These are phyloP conservation scores for Elgaria multicarinata DNA, from an alignment of 2,113 vertebrate genomes.

Conservation along the genomic window DNA sequence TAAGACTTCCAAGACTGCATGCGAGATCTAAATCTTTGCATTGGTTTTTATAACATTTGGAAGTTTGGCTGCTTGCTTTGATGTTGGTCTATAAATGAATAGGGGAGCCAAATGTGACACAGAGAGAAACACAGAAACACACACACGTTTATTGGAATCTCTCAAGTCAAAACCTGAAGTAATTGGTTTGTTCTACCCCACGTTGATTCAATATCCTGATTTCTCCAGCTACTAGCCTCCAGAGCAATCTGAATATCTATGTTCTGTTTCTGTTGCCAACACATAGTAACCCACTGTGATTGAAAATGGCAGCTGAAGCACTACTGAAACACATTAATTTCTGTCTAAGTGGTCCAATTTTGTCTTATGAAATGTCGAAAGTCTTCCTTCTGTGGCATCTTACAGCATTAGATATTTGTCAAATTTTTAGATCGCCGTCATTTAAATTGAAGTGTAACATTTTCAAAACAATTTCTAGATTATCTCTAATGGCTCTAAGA, in stretches of 20 bases:
- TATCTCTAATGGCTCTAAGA: slow-evolving; percentile 70
- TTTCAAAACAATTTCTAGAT: slow-evolving; percentile 74
- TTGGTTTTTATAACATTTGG: slow-evolving; percentile 83
- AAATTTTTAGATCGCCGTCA: slow-evolving; percentile 61
- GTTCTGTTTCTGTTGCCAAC: slow-evolving; percentile 77
- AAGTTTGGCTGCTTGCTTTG: slow-evolving; percentile 87
- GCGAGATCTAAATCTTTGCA: slow-evolving; percentile 78
- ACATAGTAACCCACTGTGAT: slow-evolving; percentile 78
- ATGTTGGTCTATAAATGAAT: slow-evolving; percentile 79
- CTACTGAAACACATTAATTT: slow-evolving; percentile 75
- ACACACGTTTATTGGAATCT: slow-evolving; percentile 75
- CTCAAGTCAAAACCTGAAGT: slow-evolving; percentile 81
- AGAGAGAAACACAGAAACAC: slow-evolving; percentile 22
- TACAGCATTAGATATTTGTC: slow-evolving; percentile 62
- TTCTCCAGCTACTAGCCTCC: slow-evolving; percentile 72
- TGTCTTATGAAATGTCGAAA: slow-evolving; percentile 70
- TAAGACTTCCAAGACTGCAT: slow-evolving; percentile 75
- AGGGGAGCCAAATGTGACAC: slow-evolving; percentile 58
- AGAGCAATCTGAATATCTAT: slow-evolving; percentile 68
- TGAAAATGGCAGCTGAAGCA: slow-evolving; percentile 82
- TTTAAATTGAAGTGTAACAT: slow-evolving; percentile 61
- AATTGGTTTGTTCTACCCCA: slow-evolving; percentile 81
- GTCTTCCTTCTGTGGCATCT: slow-evolving; percentile 61
- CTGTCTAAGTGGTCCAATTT: slow-evolving; percentile 78
- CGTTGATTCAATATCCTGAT: slow-evolving; percentile 74